Conservation (phyloP, 2,888 invertebrate species). For the Nephrotoma appendiculata region DNA sequence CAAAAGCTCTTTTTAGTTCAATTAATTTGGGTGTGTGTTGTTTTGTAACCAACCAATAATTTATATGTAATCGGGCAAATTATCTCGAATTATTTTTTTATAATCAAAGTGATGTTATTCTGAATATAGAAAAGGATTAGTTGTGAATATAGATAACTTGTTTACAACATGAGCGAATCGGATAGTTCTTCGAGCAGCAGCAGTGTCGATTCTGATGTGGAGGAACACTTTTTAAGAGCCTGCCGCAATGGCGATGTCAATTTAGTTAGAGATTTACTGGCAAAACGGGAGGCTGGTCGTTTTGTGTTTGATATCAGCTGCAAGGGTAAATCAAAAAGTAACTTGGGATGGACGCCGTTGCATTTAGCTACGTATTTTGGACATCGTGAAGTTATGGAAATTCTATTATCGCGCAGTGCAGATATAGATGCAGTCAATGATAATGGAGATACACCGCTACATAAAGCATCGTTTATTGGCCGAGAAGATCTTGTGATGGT, state of each 20-base stretch:
- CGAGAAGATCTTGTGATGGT: constrained; percentile 48
- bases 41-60: background rate
- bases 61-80: background rate
- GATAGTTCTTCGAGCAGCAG: constrained; percentile 3
- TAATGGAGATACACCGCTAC: constrained; percentile 48
- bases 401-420: constrained; percentile 40
- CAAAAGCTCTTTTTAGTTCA: background rate
- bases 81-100: background rate
- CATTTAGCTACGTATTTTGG: constrained; percentile 55
- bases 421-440: constrained; percentile 47
- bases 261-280: constrained; percentile 39
- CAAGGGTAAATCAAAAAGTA: constrained; percentile 48
- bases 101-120: background rate
- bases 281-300: constrained; percentile 36
- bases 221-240: constrained; percentile 43
- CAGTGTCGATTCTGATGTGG: constrained; percentile 27
- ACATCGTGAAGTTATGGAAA: constrained; percentile 41
- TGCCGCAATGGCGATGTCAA: constrained; percentile 45
- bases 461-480: constrained; percentile 53
- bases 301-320: constrained; percentile 45
- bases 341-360: constrained; percentile 52
- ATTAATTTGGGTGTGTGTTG: background rate
- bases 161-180: background rate
- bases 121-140: background rate
- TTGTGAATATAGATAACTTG: background rate